Conservation (phyloP, 2,888 invertebrate species). For the Drosophila lutescens region DNA sequence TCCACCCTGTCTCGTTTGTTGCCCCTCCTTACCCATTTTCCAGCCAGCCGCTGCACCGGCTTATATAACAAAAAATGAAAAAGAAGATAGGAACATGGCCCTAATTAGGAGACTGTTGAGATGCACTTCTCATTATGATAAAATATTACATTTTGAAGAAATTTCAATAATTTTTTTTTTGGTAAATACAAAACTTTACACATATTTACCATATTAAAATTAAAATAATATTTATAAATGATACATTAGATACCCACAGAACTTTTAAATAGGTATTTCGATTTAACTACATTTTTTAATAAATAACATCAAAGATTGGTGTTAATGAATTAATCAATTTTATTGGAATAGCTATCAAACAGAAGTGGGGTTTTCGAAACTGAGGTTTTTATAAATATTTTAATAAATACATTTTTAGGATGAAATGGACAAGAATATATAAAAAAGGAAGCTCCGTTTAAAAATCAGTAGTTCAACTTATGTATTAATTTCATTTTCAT, state of each 20-base stretch:
- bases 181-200: too few relatives aligned
- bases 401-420: not conserved
- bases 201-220: too few relatives aligned
- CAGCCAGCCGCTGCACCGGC: constrained; percentile 37
- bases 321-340: too few relatives aligned
- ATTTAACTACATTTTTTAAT: not conserved
- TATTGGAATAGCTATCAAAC: too few relatives aligned
- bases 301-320: too few relatives aligned
- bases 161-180: too few relatives aligned
- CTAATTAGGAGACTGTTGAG: constrained; percentile 8
- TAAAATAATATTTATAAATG: too few relatives aligned
- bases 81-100: constrained; percentile 6
- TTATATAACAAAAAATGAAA: constrained; percentile 34
- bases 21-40: constrained; percentile 8
- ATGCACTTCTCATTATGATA: constrained; percentile 8
- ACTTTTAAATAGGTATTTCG: not conserved
- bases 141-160: not conserved
- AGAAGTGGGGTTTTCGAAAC: too few relatives aligned
- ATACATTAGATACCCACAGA: too few relatives aligned
- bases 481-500: not conserved
- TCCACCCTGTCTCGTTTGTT: constrained; percentile 12
- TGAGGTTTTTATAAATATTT: not conserved
- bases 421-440: not conserved
- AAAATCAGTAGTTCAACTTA: too few relatives aligned
- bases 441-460: not conserved